Evolutionary conservation across 2,797 vertebrate species (phyloP).

Genomic region (Sebastiscus albofasciatus): DNA sequence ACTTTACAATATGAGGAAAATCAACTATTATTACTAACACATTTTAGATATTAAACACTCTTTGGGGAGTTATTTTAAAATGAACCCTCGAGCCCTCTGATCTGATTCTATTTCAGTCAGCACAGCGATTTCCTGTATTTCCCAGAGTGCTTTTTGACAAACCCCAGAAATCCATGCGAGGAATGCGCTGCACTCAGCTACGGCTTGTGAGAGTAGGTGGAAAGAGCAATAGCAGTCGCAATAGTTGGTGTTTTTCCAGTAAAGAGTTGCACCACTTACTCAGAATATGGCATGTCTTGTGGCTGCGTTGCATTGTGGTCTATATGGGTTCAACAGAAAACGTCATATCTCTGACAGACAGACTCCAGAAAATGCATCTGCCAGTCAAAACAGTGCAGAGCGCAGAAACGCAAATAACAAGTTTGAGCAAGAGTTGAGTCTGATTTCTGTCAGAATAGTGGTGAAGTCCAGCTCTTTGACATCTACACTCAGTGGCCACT

Average conservation of each 20-base stretch:
- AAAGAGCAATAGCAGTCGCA: neutral
- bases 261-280: neutral
- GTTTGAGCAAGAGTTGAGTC: neutral
- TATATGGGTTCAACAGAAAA: neutral
- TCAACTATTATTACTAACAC: neutral
- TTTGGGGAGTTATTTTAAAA: neutral
- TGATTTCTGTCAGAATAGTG: neutral
- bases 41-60: neutral
- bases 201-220: neutral
- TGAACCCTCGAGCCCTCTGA: neutral
- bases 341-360: neutral
- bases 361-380: neutral
- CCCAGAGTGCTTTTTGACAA: conserved; percentile 2
- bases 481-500: neutral
- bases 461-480: neutral
- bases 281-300: neutral
- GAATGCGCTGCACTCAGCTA: conserved; percentile 3
- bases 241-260: neutral
- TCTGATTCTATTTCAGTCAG: neutral
- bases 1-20: neutral
- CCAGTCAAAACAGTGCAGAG: neutral
- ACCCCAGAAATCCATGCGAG: conserved; percentile 12
- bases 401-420: neutral
- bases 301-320: neutral
- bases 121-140: conserved; percentile 1